These are phyloP conservation scores for Linnaemya tessellans DNA, from an alignment of 2,888 invertebrate genomes.

Conservation along the genomic window DNA sequence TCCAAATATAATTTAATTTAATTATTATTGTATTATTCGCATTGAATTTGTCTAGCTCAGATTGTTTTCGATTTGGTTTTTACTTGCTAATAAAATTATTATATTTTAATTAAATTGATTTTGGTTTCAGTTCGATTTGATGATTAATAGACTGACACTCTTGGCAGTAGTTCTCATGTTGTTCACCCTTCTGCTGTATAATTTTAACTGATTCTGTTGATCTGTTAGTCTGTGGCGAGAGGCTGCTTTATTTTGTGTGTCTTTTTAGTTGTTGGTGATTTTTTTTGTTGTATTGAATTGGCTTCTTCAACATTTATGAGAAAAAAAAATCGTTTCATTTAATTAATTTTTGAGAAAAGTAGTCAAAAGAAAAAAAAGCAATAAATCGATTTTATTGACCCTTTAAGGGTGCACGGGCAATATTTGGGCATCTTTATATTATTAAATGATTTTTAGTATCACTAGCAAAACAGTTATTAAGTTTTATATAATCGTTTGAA, in stretches of 20 bases:
- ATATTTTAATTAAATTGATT: constrained; percentile 1
- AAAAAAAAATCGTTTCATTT: constrained; percentile 49
- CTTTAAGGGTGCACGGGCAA: background rate
- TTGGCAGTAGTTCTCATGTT: background rate
- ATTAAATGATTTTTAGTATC: background rate
- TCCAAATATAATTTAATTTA: background rate
- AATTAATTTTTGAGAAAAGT: constrained; percentile 46
- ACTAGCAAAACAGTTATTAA: too few relatives aligned
- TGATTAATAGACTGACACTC: background rate
- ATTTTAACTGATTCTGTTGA: constrained; percentile 65
- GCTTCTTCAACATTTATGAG: constrained; percentile 30
- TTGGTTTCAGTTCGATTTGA: background rate
- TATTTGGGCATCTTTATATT: background rate
- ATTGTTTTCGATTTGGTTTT: background rate
- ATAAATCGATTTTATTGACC: constrained; percentile 54
- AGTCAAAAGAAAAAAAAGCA: constrained; percentile 17
- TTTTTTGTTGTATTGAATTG: constrained; percentile 29
- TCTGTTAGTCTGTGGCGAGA: constrained; percentile 21
- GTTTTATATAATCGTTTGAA: too few relatives aligned
- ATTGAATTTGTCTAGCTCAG: background rate
- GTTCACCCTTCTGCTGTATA: constrained; percentile 48
- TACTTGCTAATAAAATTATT: constrained; percentile 4
- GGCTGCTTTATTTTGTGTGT: background rate
- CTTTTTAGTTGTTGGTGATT: background rate
- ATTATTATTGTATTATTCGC: background rate